These are phyloP conservation scores for Daphoenositta chrysoptera DNA, from an alignment of 2,113 vertebrate genomes.

Conservation along the genomic window DNA sequence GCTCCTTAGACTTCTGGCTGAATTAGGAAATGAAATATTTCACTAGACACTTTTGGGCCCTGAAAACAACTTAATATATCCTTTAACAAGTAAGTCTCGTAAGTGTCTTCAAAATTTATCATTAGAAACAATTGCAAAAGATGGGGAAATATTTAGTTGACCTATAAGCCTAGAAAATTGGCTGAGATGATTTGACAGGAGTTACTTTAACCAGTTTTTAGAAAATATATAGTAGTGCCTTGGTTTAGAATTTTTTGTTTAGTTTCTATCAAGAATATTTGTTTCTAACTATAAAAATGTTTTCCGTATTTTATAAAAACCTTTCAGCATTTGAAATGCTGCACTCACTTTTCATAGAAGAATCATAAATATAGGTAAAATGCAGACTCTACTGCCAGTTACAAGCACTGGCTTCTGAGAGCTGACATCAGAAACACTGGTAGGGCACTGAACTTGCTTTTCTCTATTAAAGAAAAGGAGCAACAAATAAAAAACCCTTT, in stretches of 20 bases:
- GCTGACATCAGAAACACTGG: neutral
- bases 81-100: neutral
- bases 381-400: neutral
- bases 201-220: neutral
- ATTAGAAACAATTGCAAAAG: neutral
- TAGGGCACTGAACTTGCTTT: neutral
- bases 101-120: neutral
- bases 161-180: neutral
- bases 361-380: neutral
- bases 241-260: neutral
- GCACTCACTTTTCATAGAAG: neutral
- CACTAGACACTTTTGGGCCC: neutral
- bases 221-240: neutral
- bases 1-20: neutral
- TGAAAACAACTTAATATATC: neutral
- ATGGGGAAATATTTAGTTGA: neutral
- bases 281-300: neutral
- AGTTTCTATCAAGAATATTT: neutral
- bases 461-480: neutral
- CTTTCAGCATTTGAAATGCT: neutral
- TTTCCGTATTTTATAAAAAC: neutral
- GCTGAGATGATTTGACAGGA: neutral
- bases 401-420: neutral
- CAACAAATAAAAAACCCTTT: neutral
- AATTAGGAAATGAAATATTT: neutral